phyloP scores from a whole-genome alignment of 1,140 invertebrate genomes.

The Araneus ventricosus region DNA sequence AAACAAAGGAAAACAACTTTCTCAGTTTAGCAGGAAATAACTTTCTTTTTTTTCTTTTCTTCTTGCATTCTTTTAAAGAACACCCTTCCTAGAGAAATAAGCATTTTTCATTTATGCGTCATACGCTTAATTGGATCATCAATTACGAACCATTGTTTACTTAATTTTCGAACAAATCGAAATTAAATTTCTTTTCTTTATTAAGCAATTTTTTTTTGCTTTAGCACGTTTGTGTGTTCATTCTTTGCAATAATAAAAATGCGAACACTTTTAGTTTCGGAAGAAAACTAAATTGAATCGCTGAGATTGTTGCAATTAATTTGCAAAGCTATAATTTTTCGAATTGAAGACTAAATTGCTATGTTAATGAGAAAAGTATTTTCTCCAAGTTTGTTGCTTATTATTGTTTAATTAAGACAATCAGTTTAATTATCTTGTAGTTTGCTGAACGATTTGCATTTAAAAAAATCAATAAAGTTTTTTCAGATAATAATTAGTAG shows the following conservation, averaged over 20 bases:
- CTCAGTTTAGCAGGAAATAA: background rate
- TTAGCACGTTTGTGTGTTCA: background rate
- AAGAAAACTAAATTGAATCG: background rate
- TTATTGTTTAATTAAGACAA: slow-evolving; percentile 19
- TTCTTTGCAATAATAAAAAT: background rate
- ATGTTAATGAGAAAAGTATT: slow-evolving; percentile 11
- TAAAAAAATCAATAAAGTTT: background rate
- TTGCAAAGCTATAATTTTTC: background rate
- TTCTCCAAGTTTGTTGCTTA: background rate
- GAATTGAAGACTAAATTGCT: background rate
- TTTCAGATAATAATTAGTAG: background rate
- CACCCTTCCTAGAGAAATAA: background rate
- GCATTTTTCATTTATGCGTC: background rate
- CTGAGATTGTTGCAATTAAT: background rate
- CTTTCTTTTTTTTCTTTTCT: background rate
- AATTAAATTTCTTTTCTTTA: background rate
- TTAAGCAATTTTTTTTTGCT: background rate
- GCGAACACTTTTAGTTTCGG: too few species aligned
- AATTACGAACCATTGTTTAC: background rate
- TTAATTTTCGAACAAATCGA: background rate
- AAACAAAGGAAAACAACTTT: background rate
- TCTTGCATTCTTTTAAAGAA: background rate
- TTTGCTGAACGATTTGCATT: background rate
- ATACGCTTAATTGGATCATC: background rate
- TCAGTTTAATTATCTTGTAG: slow-evolving; percentile 6